These are phyloP conservation scores for Heliconius cydno DNA, from an alignment of 2,888 invertebrate species.

Conservation along the genomic window DNA sequence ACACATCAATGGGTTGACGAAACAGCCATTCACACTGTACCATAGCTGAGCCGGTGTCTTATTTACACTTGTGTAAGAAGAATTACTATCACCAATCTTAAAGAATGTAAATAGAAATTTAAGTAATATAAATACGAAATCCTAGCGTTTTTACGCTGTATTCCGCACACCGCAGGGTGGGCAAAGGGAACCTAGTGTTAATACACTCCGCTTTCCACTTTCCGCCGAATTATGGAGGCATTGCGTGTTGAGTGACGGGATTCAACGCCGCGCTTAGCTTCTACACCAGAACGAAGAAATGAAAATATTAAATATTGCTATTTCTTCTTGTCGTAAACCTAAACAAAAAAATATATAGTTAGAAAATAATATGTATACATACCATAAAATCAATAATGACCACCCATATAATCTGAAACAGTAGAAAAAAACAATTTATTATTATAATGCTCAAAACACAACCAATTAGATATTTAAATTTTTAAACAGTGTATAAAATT, in stretches of 20 bases:
- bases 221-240: too few relatives aligned
- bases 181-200: too few relatives aligned
- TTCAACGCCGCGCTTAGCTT: too few relatives aligned
- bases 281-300: too few relatives aligned
- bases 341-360: too few relatives aligned
- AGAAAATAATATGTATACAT: slow-evolving; percentile 7
- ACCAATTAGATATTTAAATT: background rate
- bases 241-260: too few relatives aligned
- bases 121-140: background rate
- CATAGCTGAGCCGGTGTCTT: slow-evolving; percentile 27
- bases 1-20: slow-evolving; percentile 26
- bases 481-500: too few relatives aligned
- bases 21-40: slow-evolving; percentile 27
- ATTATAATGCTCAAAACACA: background rate
- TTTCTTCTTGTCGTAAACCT: too few relatives aligned
- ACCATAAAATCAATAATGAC: slow-evolving; percentile 34
- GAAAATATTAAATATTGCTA: too few relatives aligned
- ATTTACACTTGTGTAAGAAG: slow-evolving; percentile 22
- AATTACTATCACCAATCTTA: background rate
- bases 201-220: too few relatives aligned
- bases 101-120: background rate
- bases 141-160: too few relatives aligned
- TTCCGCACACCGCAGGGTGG: too few relatives aligned
- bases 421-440: background rate
- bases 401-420: slow-evolving; percentile 42